Base-by-base conservation (phyloP, 2,888 invertebrate species). In the Eristalis intricaria region DNA sequence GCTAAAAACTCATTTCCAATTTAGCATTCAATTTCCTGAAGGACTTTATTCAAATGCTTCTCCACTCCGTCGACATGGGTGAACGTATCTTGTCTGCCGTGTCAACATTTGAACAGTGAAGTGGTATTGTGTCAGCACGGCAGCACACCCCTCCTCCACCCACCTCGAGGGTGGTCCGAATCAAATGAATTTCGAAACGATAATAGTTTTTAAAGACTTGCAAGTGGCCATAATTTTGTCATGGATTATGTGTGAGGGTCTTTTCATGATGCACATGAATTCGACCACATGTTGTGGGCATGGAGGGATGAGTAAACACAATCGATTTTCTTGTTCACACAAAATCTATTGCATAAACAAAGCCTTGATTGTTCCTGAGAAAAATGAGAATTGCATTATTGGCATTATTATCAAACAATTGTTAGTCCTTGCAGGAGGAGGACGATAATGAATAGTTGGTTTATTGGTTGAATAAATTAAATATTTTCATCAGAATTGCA, bases 11-110 rank as follows among this genome's bases (percentile, higher is more conserved):
- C 61, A 65, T 71, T 75, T 66, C 61, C 79, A 84, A 79, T 79
- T 84, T 75, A 79, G 60, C 60, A 50, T 79, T 84, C 65, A 71
- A 75, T 79, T 66, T 79, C 38, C 70, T 58, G 29, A 38, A 69
- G 69, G 70, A 73, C 79, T 65, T 79, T 32, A 70, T 70, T 65
- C 58, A 43, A 64, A 79, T 71, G 56, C 60, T 61, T 32, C 13
- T n/a, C 32, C 35, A 66, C 64, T 22, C n/a, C 58, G 19, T 50
- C 50, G 50, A 50, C 50, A 19, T 50, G 19, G 50, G 50, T 50
- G 19, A 19, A 50, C 19, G 50, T 50, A 50, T 50, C 50, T 19
- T n/a, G 50, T 8, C n/a, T 50, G n/a, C 8, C 50, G 7, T 50
- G 50, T 50, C 50, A 50, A 50, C 19, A 50, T 50, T 50, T 50